Percentiles rank a stretch among this genome's conserved stretches.
Conservation (phyloP, 2,113 vertebrate genomes). For the Chaetops frenatus region DNA sequence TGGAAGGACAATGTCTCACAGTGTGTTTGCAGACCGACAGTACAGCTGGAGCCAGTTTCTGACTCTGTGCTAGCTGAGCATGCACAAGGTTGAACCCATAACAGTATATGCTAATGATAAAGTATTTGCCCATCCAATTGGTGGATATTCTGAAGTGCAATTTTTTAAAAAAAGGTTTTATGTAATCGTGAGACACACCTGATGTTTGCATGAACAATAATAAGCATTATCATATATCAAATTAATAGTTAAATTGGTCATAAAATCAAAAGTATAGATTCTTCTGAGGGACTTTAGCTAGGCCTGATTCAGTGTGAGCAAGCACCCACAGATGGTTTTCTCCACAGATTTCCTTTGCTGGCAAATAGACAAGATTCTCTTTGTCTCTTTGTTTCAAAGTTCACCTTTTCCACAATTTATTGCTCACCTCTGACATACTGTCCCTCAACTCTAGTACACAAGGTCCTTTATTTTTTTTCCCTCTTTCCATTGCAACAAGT, state of each 20-base stretch:
- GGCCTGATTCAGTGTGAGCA: not conserved
- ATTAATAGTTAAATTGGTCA: not conserved
- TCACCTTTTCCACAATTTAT: not conserved
- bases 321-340: not conserved
- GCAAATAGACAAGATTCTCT: not conserved
- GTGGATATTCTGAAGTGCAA: not conserved
- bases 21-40: not conserved
- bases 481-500: not conserved
- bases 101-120: not conserved
- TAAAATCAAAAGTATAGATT: not conserved
- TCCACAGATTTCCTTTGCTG: not conserved
- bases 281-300: not conserved
- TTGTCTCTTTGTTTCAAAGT: not conserved
- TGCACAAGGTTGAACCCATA: not conserved
- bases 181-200: accelerated
- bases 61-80: not conserved
- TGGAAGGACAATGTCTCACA: not conserved
- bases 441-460: not conserved
- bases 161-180: not conserved
- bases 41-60: not conserved
- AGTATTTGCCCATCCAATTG: not conserved
- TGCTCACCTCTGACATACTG: not conserved
- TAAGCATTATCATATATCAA: not conserved
- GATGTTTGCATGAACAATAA: not conserved
- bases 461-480: not conserved